Evolutionary conservation across 2,888 invertebrate genomes (phyloP).

Genomic region (Hemithea aestivaria): DNA sequence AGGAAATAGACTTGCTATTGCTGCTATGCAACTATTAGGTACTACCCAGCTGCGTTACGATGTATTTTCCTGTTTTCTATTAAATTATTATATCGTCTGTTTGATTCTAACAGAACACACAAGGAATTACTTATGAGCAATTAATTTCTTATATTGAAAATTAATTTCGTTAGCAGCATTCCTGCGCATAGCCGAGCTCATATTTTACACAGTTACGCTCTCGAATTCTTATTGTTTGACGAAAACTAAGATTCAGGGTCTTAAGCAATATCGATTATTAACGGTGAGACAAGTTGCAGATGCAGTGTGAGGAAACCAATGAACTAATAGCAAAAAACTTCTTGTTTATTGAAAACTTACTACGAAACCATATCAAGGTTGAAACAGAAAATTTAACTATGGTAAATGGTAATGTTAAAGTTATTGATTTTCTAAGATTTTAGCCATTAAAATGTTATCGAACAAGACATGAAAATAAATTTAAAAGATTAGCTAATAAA

Average conservation of each 20-base stretch:
- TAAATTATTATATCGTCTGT: not conserved
- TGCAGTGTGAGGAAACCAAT: conserved; percentile 35
- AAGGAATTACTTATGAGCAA: no score
- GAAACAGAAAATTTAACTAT: conserved; percentile 4
- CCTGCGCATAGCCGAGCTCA: no score
- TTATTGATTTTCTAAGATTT: no score
- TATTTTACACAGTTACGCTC: conserved; percentile 14
- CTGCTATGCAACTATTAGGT: conserved; percentile 2
- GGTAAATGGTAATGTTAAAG: no score
- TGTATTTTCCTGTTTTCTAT: conserved; percentile 1
- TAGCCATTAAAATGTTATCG: no score
- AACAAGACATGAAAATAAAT: no score
- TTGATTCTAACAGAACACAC: conserved; percentile 1
- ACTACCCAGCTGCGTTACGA: not conserved
- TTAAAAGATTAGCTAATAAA: not conserved
- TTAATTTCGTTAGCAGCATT: not conserved
- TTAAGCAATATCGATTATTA: conserved; percentile 42
- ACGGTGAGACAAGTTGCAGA: conserved; percentile 41
- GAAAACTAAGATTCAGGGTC: conserved; percentile 13
- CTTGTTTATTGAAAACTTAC: conserved; percentile 8
- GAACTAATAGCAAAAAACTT: conserved; percentile 23
- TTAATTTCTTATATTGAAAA: no score
- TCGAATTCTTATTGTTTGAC: conserved; percentile 12
- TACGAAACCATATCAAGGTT: conserved; percentile 13
- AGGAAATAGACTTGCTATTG: conserved; percentile 20